phyloP scores from a whole-genome alignment of 2,888 invertebrate species.

The Apoda limacodes region DNA sequence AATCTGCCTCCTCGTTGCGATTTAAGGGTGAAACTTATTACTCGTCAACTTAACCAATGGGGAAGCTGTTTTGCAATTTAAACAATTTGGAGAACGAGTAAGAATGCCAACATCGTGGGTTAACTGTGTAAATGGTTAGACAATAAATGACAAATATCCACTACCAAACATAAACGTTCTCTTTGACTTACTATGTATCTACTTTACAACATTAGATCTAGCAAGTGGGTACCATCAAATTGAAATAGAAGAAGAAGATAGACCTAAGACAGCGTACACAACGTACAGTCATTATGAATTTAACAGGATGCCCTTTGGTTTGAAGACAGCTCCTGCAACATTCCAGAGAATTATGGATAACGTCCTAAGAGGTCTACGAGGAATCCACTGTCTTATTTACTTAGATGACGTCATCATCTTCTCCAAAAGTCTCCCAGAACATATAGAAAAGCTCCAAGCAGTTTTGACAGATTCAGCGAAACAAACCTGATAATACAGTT shows the following conservation, averaged over 20 bases:
- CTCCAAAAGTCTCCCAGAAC: slow-evolving; percentile 15
- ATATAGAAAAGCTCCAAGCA: slow-evolving; percentile 6
- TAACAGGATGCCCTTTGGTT: slow-evolving; percentile 8
- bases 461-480: too few species aligned
- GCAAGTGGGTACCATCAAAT: slow-evolving; percentile 13
- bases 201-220: slow-evolving; percentile 14
- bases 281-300: slow-evolving; percentile 11
- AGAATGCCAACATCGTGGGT: slow-evolving; percentile 12
- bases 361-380: slow-evolving; percentile 24
- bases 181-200: slow-evolving; percentile 4
- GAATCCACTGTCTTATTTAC: slow-evolving; percentile 22
- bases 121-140: slow-evolving; percentile 11
- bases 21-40: slow-evolving; percentile 4
- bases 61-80: slow-evolving; percentile 9
- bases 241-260: slow-evolving; percentile 6
- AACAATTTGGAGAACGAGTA: slow-evolving; percentile 10
- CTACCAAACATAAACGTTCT: slow-evolving; percentile 2
- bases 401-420: slow-evolving; percentile 26
- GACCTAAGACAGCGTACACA: slow-evolving; percentile 7
- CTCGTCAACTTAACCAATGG: slow-evolving; percentile 5
- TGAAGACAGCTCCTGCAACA: slow-evolving; percentile 26
- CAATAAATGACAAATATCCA: slow-evolving; percentile 6
- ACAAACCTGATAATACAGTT: slow-evolving; percentile 9
- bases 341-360: slow-evolving; percentile 30
- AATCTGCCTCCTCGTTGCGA: slow-evolving; percentile 8